Base-by-base conservation (phyloP, 2,113 vertebrate species). In the Corythornis madagascariensis region DNA sequence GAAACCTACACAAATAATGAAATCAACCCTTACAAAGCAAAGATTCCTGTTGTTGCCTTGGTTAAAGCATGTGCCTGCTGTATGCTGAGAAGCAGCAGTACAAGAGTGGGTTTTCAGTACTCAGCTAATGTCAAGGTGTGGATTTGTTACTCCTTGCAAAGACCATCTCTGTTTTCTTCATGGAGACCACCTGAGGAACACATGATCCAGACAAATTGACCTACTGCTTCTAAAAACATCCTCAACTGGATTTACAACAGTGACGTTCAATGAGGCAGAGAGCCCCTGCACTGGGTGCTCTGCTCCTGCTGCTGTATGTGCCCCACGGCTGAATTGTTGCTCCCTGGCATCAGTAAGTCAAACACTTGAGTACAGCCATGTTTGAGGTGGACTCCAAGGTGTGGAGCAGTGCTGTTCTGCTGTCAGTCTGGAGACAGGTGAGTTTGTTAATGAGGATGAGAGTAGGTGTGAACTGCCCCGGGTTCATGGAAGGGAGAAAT, bases 281-380 rank as follows among this genome's bases (percentile, higher is more conserved):
- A 25, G 38, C n/a, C 66, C 52, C n/a, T 26, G 33, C 33, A 3
- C 28, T 38, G 3, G 53, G 31, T 2, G 6, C 72, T 42, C 66
- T 17, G 16, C 12, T 42, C 55, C 33, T 7, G 35, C 64, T 56
- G 65, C 57, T 3, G 1, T 17, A 14, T 3, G 1, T n/a, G 55
- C 43, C 66, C 19, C 1, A 1, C 13, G 19, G 61, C 61, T 1
- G 1, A 13, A n/a, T 22, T 5, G 0, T 63, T 75, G 38, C 42
- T 56, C 63, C 10, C 9, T 5, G 16, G 18, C 53, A 35, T 47
- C 59, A 38, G 20, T 33, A 19, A 70, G 33, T 26, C 66, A 14
- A 25, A n/a, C 1, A 2, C 74, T 18, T 24, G 19, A 15, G 31
- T 38, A 45, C 11, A 11, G 7, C 48, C 3, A 0, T 7, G 8